phyloP scores from a whole-genome alignment of 2,888 invertebrate genomes.

The Andrena flavipes region DNA sequence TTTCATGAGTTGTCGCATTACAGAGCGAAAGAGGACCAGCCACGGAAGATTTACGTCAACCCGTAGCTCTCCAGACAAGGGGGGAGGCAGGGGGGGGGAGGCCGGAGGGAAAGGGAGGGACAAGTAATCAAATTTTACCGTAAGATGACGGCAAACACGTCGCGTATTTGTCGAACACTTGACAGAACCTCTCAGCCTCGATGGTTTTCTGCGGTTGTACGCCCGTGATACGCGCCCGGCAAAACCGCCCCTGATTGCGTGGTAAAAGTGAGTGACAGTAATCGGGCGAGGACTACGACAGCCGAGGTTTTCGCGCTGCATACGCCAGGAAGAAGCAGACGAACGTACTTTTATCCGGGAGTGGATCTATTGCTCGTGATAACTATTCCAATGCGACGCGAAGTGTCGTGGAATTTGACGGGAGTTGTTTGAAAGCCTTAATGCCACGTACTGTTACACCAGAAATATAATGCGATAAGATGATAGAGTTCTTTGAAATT shows the following conservation, averaged over 20 bases:
- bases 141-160: conserved; percentile 77
- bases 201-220: conserved; percentile 69
- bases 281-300: conserved; percentile 25
- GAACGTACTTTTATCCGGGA: background rate
- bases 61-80: conserved; percentile 38
- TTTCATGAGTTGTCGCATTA: conserved; percentile 61
- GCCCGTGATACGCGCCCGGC: conserved; percentile 58
- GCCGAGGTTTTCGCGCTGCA: conserved; percentile 19
- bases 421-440: no score
- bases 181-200: conserved; percentile 67
- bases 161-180: conserved; percentile 72
- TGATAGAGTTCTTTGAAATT: no score
- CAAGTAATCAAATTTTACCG: conserved; percentile 78
- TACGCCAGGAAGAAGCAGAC: background rate
- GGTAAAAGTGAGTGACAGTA: conserved; percentile 58
- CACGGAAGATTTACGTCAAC: conserved; percentile 62
- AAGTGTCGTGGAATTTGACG: no score
- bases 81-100: background rate
- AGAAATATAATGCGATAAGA: no score
- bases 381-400: background rate
- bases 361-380: conserved; percentile 5
- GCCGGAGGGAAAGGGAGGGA: conserved; percentile 7
- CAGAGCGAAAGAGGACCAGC: conserved; percentile 26
- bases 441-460: no score
- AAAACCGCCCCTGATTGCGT: conserved; percentile 59